Conservation (phyloP, 2,888 invertebrate genomes). For the Agrilus biguttatus region DNA sequence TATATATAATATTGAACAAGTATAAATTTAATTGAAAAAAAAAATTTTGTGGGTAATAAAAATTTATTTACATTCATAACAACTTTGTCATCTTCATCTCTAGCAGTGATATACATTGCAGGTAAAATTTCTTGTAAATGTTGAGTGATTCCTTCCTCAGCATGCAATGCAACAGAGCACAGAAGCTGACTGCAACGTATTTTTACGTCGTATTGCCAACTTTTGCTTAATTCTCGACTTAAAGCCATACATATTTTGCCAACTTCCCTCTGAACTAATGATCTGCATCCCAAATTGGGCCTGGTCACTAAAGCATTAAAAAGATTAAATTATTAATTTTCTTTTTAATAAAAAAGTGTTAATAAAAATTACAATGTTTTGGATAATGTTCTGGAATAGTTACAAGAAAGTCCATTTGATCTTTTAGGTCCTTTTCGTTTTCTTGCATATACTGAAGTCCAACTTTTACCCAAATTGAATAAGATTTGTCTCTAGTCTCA, state of each 20-base stretch:
- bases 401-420: slow-evolving; percentile 62
- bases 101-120: slow-evolving; percentile 38
- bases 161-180: slow-evolving; percentile 54
- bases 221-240: slow-evolving; percentile 48
- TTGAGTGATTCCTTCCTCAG: slow-evolving; percentile 59
- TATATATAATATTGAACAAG: not conserved
- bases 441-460: slow-evolving; percentile 72
- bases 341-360: not conserved
- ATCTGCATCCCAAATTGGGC: slow-evolving; percentile 80
- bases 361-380: slow-evolving; percentile 30
- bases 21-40: not conserved
- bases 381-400: slow-evolving; percentile 62
- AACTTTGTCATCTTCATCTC: slow-evolving; percentile 50
- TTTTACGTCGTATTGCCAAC: slow-evolving; percentile 58
- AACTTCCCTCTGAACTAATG: slow-evolving; percentile 59
- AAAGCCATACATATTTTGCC: slow-evolving; percentile 61
- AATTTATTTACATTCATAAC: slow-evolving; percentile 36
- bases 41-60: not conserved
- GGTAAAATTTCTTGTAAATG: slow-evolving; percentile 43
- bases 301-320: slow-evolving; percentile 39
- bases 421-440: slow-evolving; percentile 77
- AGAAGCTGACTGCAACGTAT: slow-evolving; percentile 62
- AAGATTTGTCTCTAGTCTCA: slow-evolving; percentile 51
- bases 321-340: slow-evolving; percentile 1
- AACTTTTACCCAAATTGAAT: slow-evolving; percentile 51